Conservation (phyloP, 1,140 invertebrate genomes). For the Ladona fulva region DNA sequence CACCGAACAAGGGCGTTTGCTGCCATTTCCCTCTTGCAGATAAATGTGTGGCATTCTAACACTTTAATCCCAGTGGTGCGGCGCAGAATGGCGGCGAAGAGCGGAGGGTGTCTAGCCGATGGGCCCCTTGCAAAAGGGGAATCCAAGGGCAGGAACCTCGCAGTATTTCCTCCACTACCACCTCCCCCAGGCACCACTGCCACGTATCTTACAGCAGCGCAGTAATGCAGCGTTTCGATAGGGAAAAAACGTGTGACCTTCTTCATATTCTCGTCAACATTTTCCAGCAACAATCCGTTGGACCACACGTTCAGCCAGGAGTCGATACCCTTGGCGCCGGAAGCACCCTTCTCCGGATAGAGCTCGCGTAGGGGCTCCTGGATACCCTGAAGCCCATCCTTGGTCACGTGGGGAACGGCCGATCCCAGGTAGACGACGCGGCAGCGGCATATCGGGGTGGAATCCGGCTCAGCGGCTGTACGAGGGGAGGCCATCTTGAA, state of each 20-base stretch:
- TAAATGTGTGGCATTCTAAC: slow-evolving; percentile 97
- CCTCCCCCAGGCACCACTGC: slow-evolving; percentile 43
- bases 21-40: slow-evolving; percentile 91
- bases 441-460: slow-evolving; percentile 89
- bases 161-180: slow-evolving; percentile 41
- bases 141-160: slow-evolving; percentile 90
- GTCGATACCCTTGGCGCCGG: slow-evolving; percentile 84
- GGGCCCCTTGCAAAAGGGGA: slow-evolving; percentile 88
- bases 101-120: slow-evolving; percentile 79
- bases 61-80: slow-evolving; percentile 97
- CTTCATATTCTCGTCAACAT: slow-evolving; percentile 90
- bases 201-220: slow-evolving; percentile 83
- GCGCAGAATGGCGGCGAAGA: slow-evolving; percentile 93
- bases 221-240: slow-evolving; percentile 93
- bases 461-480: slow-evolving; percentile 31
- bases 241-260: slow-evolving; percentile 95
- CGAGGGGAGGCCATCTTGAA: slow-evolving; percentile 11
- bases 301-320: slow-evolving; percentile 97
- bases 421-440: slow-evolving; percentile 97
- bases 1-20: slow-evolving; percentile 88
- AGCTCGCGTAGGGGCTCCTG: slow-evolving; percentile 92
- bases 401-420: slow-evolving; percentile 93
- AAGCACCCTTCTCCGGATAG: slow-evolving; percentile 85
- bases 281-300: slow-evolving; percentile 91
- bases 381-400: slow-evolving; percentile 94